Percentiles rank a stretch among this genome's conserved stretches.
Conservation (phyloP, 2,113 vertebrate genomes). For the Rhineura floridana region DNA sequence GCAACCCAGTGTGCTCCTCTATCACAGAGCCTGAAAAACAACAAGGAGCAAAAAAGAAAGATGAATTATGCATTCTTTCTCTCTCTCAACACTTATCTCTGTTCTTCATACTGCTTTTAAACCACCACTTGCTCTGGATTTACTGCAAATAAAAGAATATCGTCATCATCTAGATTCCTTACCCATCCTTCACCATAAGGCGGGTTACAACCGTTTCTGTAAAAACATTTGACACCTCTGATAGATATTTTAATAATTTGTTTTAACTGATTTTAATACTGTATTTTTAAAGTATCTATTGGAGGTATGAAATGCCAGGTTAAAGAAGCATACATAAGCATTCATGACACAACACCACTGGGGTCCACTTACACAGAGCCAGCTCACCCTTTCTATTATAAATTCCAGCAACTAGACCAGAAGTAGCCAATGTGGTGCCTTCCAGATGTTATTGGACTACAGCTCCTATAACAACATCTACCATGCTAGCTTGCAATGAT, state of each 20-base stretch:
- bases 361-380: too few species aligned
- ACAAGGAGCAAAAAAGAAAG: constrained; percentile 56
- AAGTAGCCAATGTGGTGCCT: background rate
- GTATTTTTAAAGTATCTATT: too few species aligned
- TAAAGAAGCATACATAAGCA: background rate
- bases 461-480: too few species aligned
- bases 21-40: constrained; percentile 51
- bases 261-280: too few species aligned
- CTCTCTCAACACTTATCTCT: constrained; percentile 6
- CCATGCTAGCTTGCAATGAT: background rate
- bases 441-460: background rate
- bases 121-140: constrained; percentile 30
- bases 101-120: background rate
- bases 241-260: too few species aligned
- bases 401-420: background rate
- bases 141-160: background rate
- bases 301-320: too few species aligned
- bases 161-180: too few species aligned
- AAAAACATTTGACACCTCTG: too few species aligned
- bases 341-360: constrained; percentile 1
- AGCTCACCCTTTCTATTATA: constrained; percentile 17
- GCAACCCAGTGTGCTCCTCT: background rate
- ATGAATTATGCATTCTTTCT: constrained; percentile 40
- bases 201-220: too few species aligned
- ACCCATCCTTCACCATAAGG: too few species aligned